Percentiles rank a stretch among this genome's conserved stretches.
Evolutionary conservation across 2,113 vertebrate species (phyloP).

Genomic region (Ophiodon elongatus): DNA sequence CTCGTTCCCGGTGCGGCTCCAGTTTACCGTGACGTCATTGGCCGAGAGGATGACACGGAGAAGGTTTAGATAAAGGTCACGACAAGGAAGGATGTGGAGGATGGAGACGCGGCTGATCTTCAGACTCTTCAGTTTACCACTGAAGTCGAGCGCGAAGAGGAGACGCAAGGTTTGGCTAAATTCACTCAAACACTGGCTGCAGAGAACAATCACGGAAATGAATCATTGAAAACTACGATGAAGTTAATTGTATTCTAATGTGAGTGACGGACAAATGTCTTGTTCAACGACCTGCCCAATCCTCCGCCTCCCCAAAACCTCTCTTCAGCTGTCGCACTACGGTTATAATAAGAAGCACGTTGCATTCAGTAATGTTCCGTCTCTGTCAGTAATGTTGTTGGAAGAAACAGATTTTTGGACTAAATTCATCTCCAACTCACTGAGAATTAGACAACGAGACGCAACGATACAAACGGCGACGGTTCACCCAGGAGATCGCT

Average conservation of each 20-base stretch:
- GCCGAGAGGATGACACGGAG: background rate
- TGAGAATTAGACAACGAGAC: background rate
- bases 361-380: background rate
- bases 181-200: background rate
- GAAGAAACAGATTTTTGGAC: background rate
- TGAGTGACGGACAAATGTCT: background rate
- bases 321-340: background rate
- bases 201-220: background rate
- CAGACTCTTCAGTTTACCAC: background rate
- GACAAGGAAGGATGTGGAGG: slow-evolving; percentile 22
- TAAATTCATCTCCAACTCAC: background rate
- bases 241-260: too few relatives aligned
- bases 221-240: background rate
- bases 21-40: slow-evolving; percentile 17
- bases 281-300: background rate
- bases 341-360: background rate
- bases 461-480: too few relatives aligned
- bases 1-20: slow-evolving; percentile 10
- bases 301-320: background rate
- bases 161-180: slow-evolving; percentile 1
- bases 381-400: background rate
- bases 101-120: background rate
- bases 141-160: slow-evolving; percentile 27
- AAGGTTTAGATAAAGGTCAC: slow-evolving; percentile 44
- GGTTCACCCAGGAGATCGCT: too few relatives aligned